Evolutionary conservation across 2,888 invertebrate genomes (phyloP).

Genomic region (Himalopsyche tibetana): DNA sequence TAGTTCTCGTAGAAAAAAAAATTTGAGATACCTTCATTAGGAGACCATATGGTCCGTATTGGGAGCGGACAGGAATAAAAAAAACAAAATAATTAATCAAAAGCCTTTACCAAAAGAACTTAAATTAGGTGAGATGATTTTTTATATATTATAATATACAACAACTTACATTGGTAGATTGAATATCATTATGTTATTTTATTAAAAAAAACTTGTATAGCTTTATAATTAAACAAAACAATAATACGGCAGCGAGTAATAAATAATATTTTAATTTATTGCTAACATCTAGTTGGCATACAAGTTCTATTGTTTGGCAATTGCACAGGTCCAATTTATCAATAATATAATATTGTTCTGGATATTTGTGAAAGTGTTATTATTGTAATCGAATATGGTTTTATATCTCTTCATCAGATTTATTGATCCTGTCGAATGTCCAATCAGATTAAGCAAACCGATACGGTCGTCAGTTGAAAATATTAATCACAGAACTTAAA

Average conservation of each 20-base stretch:
- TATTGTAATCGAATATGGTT: constrained; percentile 9
- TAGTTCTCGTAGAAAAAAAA: too few species aligned
- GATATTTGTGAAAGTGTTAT: constrained; percentile 2
- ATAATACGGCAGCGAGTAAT: background rate
- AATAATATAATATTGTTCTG: background rate
- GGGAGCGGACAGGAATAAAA: too few species aligned
- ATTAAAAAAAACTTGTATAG: background rate
- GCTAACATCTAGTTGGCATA: background rate
- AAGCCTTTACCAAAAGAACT: too few species aligned
- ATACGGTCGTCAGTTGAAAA: background rate
- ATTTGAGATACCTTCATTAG: too few species aligned
- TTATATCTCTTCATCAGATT: constrained; percentile 17
- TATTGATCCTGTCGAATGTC: constrained; percentile 23
- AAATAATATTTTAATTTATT: constrained; percentile 11
- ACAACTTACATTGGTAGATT: too few species aligned
- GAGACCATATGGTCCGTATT: too few species aligned
- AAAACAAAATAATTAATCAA: too few species aligned
- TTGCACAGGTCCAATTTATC: background rate
- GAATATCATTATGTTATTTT: too few species aligned
- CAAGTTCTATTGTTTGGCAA: background rate
- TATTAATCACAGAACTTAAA: constrained; percentile 6
- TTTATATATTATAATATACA: too few species aligned
- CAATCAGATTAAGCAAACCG: constrained; percentile 10
- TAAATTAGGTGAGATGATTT: too few species aligned
- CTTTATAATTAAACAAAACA: background rate